phyloP scores from a whole-genome alignment of 2,113 vertebrate genomes.

The Pluvialis apricaria region DNA sequence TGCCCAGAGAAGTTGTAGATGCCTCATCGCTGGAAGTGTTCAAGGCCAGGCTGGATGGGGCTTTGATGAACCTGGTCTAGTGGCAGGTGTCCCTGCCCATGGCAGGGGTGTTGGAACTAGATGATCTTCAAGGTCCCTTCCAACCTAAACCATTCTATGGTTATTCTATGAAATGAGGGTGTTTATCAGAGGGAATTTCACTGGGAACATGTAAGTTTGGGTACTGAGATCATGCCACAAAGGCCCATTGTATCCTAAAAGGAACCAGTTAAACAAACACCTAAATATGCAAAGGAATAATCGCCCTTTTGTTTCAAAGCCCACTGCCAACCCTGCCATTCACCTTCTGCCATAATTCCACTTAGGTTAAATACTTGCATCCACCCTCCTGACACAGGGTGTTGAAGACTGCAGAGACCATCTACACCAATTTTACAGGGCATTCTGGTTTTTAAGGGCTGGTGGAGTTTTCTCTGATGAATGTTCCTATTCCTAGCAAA shows the following conservation, averaged over 20 bases:
- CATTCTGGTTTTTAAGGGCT: neutral
- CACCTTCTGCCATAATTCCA: neutral
- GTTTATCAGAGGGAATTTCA: neutral
- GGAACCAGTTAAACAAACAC: neutral
- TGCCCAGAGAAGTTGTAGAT: too few relatives aligned
- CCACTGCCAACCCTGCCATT: neutral
- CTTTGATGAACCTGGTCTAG: too few relatives aligned
- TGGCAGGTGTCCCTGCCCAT: too few relatives aligned
- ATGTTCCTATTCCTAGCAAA: neutral
- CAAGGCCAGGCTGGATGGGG: too few relatives aligned
- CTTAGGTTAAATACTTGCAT: neutral
- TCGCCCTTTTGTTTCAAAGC: neutral
- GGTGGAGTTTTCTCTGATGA: neutral
- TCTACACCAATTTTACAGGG: neutral
- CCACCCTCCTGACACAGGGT: rapidly evolving
- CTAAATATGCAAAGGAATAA: neutral
- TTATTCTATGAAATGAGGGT: neutral
- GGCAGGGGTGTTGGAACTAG: too few relatives aligned
- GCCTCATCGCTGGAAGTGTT: too few relatives aligned
- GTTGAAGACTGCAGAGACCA: neutral
- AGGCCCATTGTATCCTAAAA: neutral
- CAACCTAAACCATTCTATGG: too few relatives aligned
- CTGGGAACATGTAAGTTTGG: neutral
- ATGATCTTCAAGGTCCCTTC: too few relatives aligned
- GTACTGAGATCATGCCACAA: neutral